Evolutionary conservation across 2,888 invertebrate genomes (phyloP).

Genomic region (Barypeithes pellucidus): DNA sequence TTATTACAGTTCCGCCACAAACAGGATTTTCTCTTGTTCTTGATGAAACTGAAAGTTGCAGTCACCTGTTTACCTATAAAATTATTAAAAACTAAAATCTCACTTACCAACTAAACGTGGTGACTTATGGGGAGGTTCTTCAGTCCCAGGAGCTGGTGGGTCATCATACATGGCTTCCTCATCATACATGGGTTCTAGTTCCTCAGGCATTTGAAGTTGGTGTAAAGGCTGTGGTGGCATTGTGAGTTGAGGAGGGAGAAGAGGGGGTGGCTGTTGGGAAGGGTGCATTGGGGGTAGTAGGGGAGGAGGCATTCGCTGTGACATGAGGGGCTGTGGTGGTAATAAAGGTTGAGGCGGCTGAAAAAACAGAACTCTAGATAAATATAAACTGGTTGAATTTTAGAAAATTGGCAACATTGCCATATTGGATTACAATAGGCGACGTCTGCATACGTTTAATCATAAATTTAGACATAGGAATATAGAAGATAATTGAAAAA

Average conservation of each 20-base stretch:
- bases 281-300: slow-evolving; percentile 34
- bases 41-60: neutral
- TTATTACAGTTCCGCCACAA: neutral
- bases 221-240: slow-evolving; percentile 4
- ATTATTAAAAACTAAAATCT: slow-evolving; percentile 3
- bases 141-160: slow-evolving; percentile 68
- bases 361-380: too few species aligned
- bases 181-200: slow-evolving; percentile 22
- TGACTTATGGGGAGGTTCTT: slow-evolving; percentile 63
- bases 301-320: slow-evolving; percentile 29
- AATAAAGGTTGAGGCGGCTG: slow-evolving; percentile 8
- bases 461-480: too few species aligned
- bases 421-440: too few species aligned
- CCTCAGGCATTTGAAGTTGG: slow-evolving; percentile 9
- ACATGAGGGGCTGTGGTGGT: slow-evolving; percentile 30
- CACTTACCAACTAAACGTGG: slow-evolving; percentile 65
- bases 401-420: too few species aligned
- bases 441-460: too few species aligned
- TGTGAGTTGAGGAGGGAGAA: slow-evolving; percentile 26
- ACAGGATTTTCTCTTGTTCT: neutral
- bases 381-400: too few species aligned
- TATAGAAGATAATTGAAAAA: too few species aligned
- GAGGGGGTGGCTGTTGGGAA: slow-evolving; percentile 8
- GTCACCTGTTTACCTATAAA: neutral
- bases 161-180: slow-evolving; percentile 54